Conservation (phyloP, 2,888 invertebrate species). For the Ophioninae sp. region DNA sequence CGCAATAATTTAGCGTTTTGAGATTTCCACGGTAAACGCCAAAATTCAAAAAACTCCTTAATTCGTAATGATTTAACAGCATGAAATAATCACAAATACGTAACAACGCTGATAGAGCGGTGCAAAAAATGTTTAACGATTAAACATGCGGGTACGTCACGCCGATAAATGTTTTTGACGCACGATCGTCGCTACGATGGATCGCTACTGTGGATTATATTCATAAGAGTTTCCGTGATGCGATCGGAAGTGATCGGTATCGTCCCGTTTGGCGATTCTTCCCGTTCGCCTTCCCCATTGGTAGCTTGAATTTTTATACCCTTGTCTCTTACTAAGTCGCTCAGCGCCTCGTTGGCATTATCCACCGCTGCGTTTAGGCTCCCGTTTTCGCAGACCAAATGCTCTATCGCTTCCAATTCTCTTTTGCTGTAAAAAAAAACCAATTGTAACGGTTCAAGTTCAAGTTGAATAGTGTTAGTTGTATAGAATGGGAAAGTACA, state of each 20-base stretch:
- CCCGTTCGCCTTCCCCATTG: conserved; percentile 14
- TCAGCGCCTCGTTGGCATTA: conserved; percentile 64
- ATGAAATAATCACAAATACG: not conserved
- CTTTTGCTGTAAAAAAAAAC: conserved; percentile 64
- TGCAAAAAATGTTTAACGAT: not conserved
- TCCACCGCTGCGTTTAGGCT: conserved; percentile 59
- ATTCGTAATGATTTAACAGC: not conserved
- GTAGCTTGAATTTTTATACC: conserved; percentile 53
- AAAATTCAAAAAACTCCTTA: not conserved
- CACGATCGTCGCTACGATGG: not conserved
- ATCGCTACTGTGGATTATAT: conserved; percentile 33
- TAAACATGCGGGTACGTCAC: not conserved
- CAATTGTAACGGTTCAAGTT: too few species aligned
- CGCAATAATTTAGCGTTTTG: conserved; percentile 18
- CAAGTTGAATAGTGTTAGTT: not conserved
- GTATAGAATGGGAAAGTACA: not conserved
- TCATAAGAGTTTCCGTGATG: conserved; percentile 59
- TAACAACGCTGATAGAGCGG: not conserved
- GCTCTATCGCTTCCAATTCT: conserved; percentile 68
- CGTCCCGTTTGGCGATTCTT: conserved; percentile 16
- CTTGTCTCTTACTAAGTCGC: conserved; percentile 41
- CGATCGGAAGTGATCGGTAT: conserved; percentile 36
- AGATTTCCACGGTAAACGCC: not conserved
- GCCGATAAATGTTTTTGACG: not conserved
- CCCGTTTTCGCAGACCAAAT: conserved; percentile 66